These are phyloP conservation scores for Drosophila hydei DNA, from an alignment of 1,140 invertebrate genomes.

Conservation along the genomic window DNA sequence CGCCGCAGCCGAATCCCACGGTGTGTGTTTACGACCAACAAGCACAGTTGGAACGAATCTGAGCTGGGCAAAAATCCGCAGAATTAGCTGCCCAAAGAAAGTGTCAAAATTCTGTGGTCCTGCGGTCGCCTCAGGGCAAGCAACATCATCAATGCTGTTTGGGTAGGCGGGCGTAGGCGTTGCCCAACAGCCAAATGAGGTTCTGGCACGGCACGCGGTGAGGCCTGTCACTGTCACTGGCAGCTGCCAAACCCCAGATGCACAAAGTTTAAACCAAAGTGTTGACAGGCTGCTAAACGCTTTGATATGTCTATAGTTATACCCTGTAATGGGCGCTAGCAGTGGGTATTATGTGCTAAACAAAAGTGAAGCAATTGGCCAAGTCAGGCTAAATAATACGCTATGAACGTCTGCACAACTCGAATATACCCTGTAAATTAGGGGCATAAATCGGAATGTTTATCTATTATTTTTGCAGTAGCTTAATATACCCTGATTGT, in stretches of 20 bases:
- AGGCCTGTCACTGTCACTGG: constrained; percentile 70
- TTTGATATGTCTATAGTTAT: constrained; percentile 43
- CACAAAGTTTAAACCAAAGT: constrained; percentile 34
- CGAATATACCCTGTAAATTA: too few relatives aligned
- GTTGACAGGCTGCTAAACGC: constrained; percentile 63
- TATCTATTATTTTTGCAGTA: too few relatives aligned
- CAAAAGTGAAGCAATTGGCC: neutral
- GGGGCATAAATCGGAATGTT: too few relatives aligned
- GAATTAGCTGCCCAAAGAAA: constrained; percentile 64
- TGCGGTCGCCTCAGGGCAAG: constrained; percentile 46
- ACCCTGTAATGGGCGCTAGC: constrained; percentile 2
- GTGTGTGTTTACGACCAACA: constrained; percentile 81
- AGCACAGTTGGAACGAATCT: constrained; percentile 68
- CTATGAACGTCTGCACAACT: too few relatives aligned
- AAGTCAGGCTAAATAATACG: too few relatives aligned
- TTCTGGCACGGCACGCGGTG: constrained; percentile 48
- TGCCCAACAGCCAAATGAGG: constrained; percentile 64
- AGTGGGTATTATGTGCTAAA: neutral
- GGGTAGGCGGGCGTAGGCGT: constrained; percentile 40
- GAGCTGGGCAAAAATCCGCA: constrained; percentile 6
- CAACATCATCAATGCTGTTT: constrained; percentile 28
- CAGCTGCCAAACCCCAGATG: constrained; percentile 47
- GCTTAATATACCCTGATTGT: too few relatives aligned
- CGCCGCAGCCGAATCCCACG: constrained; percentile 66
- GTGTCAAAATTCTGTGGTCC: constrained; percentile 63